Conservation (phyloP, 37 sponge, comb jelly and placozoan species). For the Spongilla lacustris region DNA sequence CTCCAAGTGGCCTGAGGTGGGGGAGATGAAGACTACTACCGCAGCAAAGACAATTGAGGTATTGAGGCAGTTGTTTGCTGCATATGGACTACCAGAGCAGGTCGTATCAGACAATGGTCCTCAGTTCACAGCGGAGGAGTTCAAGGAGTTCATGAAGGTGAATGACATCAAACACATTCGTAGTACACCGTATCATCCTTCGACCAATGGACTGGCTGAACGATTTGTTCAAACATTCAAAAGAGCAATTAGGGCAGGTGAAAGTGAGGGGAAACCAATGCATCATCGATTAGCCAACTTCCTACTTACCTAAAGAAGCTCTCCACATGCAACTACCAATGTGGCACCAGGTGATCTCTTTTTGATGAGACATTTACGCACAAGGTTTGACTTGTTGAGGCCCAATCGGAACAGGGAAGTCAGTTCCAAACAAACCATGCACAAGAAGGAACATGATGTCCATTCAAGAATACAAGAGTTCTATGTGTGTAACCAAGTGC, state of each 20-base stretch:
- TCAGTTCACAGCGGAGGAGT: no score
- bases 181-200: no score
- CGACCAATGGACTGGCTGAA: no score
- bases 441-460: constrained; percentile 27
- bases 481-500: constrained; percentile 22
- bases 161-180: no score
- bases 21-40: constrained; percentile 12
- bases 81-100: no score
- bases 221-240: no score
- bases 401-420: constrained; percentile 30
- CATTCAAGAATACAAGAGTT: constrained; percentile 11
- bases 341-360: constrained; percentile 13
- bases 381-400: constrained; percentile 24
- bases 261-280: neutral
- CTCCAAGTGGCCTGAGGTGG: constrained; percentile 36
- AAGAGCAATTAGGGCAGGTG: no score
- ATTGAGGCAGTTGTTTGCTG: neutral
- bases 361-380: constrained; percentile 8
- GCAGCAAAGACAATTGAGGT: neutral
- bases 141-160: neutral
- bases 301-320: neutral
- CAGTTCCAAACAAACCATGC: neutral
- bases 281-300: constrained; percentile 2
- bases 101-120: no score
- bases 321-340: constrained; percentile 7